phyloP scores from a whole-genome alignment of 1,140 invertebrate species.

The Listronotus oregonensis region DNA sequence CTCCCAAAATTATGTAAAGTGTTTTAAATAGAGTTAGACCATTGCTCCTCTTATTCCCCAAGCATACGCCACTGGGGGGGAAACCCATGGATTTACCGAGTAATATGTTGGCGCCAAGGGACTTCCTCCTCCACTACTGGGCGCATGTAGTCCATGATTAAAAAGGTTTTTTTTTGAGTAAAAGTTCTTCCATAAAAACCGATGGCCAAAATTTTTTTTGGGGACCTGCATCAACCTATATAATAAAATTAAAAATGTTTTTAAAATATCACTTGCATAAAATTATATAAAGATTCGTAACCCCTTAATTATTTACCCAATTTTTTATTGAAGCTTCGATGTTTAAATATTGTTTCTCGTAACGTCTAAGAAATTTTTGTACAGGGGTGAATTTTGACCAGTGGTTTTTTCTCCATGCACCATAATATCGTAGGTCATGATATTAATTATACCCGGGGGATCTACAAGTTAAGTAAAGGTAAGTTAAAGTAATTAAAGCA shows the following conservation, averaged over 20 bases:
- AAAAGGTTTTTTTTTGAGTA: constrained; percentile 58
- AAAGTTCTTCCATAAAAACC: constrained; percentile 70
- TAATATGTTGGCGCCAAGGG: constrained; percentile 20
- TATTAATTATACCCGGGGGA: constrained; percentile 68
- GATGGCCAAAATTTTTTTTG: constrained; percentile 65
- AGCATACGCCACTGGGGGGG: too few species aligned
- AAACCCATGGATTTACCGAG: constrained; percentile 11
- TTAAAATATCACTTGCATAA: too few species aligned
- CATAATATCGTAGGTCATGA: constrained; percentile 74
- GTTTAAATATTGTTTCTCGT: constrained; percentile 48
- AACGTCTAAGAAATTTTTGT: constrained; percentile 56
- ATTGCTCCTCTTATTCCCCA: too few species aligned
- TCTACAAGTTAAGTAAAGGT: constrained; percentile 40
- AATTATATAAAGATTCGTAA: neutral
- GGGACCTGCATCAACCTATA: constrained; percentile 53
- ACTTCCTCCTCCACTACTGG: constrained; percentile 56
- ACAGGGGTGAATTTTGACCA: constrained; percentile 65
- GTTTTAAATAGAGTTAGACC: too few species aligned
- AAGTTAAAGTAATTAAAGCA: too few species aligned
- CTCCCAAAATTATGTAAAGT: too few species aligned
- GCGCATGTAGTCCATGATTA: constrained; percentile 57
- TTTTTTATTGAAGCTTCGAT: constrained; percentile 39
- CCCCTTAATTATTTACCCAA: constrained; percentile 38
- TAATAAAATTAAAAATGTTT: neutral
- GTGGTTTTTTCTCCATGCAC: constrained; percentile 63